Conservation (phyloP, 2,888 invertebrate genomes). For the Apodemia hepburni region DNA sequence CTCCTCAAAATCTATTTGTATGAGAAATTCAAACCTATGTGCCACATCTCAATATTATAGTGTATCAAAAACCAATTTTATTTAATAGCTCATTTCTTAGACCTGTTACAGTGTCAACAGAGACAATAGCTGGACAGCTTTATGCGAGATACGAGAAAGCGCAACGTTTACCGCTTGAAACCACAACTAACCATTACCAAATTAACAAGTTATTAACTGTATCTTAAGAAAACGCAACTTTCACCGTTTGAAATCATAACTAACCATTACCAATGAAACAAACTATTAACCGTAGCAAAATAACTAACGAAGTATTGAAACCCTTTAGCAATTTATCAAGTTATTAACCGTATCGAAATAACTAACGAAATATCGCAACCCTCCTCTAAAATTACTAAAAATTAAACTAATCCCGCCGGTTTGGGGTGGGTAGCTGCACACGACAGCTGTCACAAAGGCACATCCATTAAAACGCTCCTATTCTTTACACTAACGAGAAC, state of each 20-base stretch:
- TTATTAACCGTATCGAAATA: background rate
- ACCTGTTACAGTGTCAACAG: too few relatives aligned
- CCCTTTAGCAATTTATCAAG: background rate
- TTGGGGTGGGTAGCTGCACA: slow-evolving; percentile 1
- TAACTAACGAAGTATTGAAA: too few relatives aligned
- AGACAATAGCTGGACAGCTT: too few relatives aligned
- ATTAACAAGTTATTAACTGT: background rate
- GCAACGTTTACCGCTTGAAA: too few relatives aligned
- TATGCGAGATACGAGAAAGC: too few relatives aligned
- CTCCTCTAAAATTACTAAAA: slow-evolving; percentile 1
- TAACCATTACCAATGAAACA: too few relatives aligned
- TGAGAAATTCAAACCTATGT: slow-evolving; percentile 9
- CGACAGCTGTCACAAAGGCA: slow-evolving; percentile 32
- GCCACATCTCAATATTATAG: too few relatives aligned
- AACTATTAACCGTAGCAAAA: too few relatives aligned
- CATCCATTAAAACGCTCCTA: slow-evolving; percentile 22
- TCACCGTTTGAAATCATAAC: too few relatives aligned
- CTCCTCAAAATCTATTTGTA: slow-evolving; percentile 10
- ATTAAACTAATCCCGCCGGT: slow-evolving; percentile 2
- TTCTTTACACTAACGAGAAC: slow-evolving; percentile 21
- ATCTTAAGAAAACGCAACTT: too few relatives aligned
- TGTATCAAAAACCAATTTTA: too few relatives aligned
- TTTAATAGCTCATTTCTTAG: too few relatives aligned
- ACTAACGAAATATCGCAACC: background rate
- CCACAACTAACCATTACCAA: background rate